Evolutionary conservation across 2,797 vertebrate genomes (phyloP).

Genomic region (Pseudopleuronectes americanus): DNA sequence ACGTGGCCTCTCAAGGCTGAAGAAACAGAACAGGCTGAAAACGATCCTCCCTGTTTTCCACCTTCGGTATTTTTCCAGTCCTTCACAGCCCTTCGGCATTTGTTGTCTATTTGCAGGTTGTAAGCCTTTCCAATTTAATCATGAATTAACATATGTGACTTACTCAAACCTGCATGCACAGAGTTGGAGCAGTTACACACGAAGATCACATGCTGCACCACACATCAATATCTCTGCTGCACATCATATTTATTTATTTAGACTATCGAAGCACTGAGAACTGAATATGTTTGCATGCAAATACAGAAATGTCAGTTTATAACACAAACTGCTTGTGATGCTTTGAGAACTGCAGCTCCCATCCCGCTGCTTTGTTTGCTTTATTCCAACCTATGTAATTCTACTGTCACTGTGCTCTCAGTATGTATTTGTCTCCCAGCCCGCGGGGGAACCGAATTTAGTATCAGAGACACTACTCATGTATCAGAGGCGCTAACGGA

Average conservation of each 20-base stretch:
- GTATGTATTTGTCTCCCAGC: constrained; percentile 65
- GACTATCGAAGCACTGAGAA: background rate
- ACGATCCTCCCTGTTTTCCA: constrained; percentile 5
- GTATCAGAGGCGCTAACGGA: constrained; percentile 61
- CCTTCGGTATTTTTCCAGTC: background rate
- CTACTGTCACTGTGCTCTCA: constrained; percentile 44
- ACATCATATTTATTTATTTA: too few relatives aligned
- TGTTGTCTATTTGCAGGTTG: constrained; percentile 11
- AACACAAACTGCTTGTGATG: constrained; percentile 18
- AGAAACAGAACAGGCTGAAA: background rate
- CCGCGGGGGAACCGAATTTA: constrained; percentile 65
- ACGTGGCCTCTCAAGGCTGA: constrained; percentile 6
- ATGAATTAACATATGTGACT: too few relatives aligned
- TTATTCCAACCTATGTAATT: constrained; percentile 40
- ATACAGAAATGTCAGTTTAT: too few relatives aligned
- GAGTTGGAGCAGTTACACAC: constrained; percentile 5
- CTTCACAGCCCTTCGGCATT: background rate
- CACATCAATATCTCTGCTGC: too few relatives aligned
- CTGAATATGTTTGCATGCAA: background rate
- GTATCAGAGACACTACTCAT: constrained; percentile 71
- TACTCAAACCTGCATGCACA: constrained; percentile 23
- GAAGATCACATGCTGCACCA: too few relatives aligned
- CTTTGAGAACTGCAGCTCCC: constrained; percentile 19
- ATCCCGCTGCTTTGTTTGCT: constrained; percentile 34
- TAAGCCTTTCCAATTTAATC: background rate